Evolutionary conservation across 30 jellyfish, hydroid and myxozoan genomes (phyloP).

Genomic region (Clytia hemisphaerica): DNA sequence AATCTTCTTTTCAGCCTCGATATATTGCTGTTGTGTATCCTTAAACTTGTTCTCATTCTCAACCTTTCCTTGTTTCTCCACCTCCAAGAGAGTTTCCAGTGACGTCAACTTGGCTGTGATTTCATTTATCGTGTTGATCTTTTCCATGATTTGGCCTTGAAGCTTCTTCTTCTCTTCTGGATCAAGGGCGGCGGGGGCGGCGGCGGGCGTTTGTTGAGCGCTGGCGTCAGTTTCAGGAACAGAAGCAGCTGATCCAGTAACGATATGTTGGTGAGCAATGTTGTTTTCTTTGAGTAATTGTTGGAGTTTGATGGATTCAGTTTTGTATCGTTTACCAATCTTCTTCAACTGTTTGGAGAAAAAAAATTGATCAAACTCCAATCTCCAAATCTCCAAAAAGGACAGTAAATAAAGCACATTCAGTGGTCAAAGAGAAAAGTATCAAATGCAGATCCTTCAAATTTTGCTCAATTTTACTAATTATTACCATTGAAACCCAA

Average conservation of each 20-base stretch:
- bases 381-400: too few species aligned
- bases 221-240: constrained; percentile 13
- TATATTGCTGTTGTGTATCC: background rate
- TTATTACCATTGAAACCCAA: too few species aligned
- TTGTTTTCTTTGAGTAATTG: constrained; percentile 26
- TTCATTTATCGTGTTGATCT: constrained; percentile 28
- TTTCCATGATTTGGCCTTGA: constrained; percentile 21
- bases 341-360: constrained; percentile 41
- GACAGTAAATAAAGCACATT: too few species aligned
- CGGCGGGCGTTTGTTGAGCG: constrained; percentile 1
- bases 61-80: constrained; percentile 2
- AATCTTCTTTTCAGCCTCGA: constrained; percentile 13
- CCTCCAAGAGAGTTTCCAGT: constrained; percentile 4
- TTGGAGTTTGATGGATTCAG: constrained; percentile 53
- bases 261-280: constrained; percentile 21
- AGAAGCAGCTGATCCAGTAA: constrained; percentile 7
- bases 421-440: too few species aligned
- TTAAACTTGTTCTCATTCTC: constrained; percentile 8
- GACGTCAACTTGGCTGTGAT: constrained; percentile 27
- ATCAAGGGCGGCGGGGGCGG: constrained; percentile 29
- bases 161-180: constrained; percentile 49
- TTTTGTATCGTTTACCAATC: constrained; percentile 75
- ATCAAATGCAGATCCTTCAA: too few species aligned
- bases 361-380: background rate
- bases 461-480: too few species aligned